These are phyloP conservation scores for Macroglossus sobrinus DNA, from an alignment of 2,113 vertebrate species.

Conservation along the genomic window DNA sequence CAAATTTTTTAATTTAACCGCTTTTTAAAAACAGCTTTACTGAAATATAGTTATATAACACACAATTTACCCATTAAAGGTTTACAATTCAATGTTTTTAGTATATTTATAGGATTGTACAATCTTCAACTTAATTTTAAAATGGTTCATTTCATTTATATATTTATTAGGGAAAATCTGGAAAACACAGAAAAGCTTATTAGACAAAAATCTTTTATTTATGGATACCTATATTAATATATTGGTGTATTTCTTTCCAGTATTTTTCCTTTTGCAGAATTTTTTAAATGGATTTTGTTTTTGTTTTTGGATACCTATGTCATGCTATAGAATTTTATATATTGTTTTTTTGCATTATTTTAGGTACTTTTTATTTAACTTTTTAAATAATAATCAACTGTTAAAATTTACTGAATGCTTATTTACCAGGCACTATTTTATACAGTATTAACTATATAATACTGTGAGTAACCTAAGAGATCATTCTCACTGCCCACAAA, in stretches of 20 bases:
- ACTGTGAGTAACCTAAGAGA: not conserved
- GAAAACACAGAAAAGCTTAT: not conserved
- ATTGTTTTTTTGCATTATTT: not conserved
- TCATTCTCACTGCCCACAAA: not conserved
- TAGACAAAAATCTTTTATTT: conserved; percentile 25
- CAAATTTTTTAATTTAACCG: not conserved
- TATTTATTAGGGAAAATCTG: not conserved
- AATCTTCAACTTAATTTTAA: conserved; percentile 17
- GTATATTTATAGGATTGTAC: not conserved
- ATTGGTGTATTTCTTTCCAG: not conserved
- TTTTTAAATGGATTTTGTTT: not conserved
- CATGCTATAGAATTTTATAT: not conserved
- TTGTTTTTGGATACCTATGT: not conserved
- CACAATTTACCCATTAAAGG: not conserved
- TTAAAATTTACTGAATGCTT: conserved; percentile 20
- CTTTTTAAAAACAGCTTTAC: not conserved
- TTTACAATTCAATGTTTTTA: conserved; percentile 14
- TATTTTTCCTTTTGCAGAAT: not conserved
- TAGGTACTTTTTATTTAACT: conserved; percentile 11
- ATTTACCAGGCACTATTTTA: not conserved
- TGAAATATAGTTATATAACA: not conserved
- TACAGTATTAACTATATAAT: not conserved
- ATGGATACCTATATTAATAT: not conserved
- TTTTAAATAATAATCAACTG: not conserved
- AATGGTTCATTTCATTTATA: not conserved